phyloP scores from a whole-genome alignment of 2,113 vertebrate genomes.

The Engraulis encrasicolus region DNA sequence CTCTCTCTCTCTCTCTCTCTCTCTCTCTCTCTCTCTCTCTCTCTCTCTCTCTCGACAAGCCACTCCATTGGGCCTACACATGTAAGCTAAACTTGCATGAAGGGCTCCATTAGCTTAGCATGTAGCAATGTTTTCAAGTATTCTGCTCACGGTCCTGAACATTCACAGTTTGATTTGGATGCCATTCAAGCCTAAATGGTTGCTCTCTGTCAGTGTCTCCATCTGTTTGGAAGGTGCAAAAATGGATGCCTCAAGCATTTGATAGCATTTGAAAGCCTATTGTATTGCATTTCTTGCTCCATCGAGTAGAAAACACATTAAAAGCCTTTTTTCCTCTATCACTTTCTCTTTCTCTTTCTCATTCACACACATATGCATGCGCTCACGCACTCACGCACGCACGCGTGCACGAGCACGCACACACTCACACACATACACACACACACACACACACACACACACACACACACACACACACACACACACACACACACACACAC shows the following conservation, averaged over 20 bases:
- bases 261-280: conserved; percentile 20
- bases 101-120: neutral
- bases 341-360: too few species aligned
- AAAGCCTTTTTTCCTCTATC: neutral
- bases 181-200: conserved; percentile 29
- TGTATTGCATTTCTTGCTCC: conserved; percentile 15
- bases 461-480: too few species aligned
- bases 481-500: too few species aligned
- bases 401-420: too few species aligned
- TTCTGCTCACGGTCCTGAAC: neutral
- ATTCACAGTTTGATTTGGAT: neutral
- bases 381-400: too few species aligned
- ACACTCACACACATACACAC: too few species aligned
- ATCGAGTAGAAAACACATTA: conserved; percentile 37
- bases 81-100: neutral
- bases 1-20: neutral
- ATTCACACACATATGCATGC: too few species aligned
- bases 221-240: neutral
- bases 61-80: neutral
- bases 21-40: conserved; percentile 2
- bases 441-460: too few species aligned
- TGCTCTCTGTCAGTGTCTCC: neutral
- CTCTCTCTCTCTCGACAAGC: conserved; percentile 26
- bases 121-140: neutral
- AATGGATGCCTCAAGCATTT: conserved; percentile 19